Evolutionary conservation across 2,888 invertebrate genomes (phyloP).

Genomic region (Odontocolon sp.): DNA sequence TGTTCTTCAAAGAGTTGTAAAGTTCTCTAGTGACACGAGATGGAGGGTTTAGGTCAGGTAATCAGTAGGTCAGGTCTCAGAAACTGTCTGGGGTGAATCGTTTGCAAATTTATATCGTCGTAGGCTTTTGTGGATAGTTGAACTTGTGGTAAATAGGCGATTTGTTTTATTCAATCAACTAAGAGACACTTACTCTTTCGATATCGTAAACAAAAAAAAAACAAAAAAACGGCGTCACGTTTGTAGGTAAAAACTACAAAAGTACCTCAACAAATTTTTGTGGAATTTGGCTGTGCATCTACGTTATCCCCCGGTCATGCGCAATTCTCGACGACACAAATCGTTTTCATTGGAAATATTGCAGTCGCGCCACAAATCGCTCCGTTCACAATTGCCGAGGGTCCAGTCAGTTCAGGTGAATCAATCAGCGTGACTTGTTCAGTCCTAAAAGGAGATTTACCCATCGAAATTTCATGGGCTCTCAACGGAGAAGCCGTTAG

Average conservation of each 20-base stretch:
- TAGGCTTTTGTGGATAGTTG: too few species aligned
- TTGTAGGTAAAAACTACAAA: not conserved
- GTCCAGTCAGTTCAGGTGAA: conserved; percentile 90
- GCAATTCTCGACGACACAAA: not conserved
- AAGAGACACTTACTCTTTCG: too few species aligned
- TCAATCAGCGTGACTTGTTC: conserved; percentile 89
- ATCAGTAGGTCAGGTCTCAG: too few species aligned
- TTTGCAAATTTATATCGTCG: too few species aligned
- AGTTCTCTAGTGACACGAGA: too few species aligned
- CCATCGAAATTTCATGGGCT: conserved; percentile 83
- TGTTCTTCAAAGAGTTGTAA: too few species aligned
- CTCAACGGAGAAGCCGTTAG: conserved; percentile 78
- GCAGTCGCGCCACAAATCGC: conserved; percentile 87
- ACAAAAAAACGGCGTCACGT: too few species aligned
- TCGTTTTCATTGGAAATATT: conserved; percentile 49
- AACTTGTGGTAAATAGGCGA: too few species aligned
- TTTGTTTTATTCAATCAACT: too few species aligned
- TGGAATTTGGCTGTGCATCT: conserved; percentile 50
- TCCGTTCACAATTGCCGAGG: conserved; percentile 88
- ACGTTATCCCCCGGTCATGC: conserved; percentile 9
- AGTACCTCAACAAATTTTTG: not conserved
- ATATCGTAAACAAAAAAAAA: too few species aligned
- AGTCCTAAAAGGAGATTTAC: conserved; percentile 89
- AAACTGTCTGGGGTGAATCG: too few species aligned
- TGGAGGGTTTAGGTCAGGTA: too few species aligned